Evolutionary conservation across 2,797 vertebrate species (phyloP), one percentile per base, ranked within the genome.

Genomic region (Mormyrus hasselquistii): DNA sequence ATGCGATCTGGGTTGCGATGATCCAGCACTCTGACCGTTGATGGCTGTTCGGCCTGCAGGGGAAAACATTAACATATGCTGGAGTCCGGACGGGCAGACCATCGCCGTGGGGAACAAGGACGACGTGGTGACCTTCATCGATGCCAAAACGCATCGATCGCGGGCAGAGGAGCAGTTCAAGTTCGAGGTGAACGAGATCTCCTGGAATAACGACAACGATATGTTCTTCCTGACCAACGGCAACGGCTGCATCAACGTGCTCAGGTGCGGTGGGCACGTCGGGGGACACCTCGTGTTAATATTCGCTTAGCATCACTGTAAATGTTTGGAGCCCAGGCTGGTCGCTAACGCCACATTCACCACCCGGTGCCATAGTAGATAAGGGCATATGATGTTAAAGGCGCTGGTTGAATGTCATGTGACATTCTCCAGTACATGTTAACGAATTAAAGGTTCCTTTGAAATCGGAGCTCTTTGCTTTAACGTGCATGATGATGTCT

Each of bases 141-240:
- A 99, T 73, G 97, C 97, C 90, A 99, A 98, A 93, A 98, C 97
- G 0, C 97, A 99, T 90, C 97, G 98, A 69, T 97, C 98, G 9
- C 97, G 94, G 89, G 98, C 97, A 0, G 99, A 99, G 92, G 99
- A 99, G 34, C 98, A 99, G 94, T 99, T 99, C 92, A 99, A 99
- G 94, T 99, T 99, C 84, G 98, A 99, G 93, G 98, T 99, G 93
- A 99, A 99, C 1, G 98, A 99, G 95, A 99, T 99, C 93, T 99
- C 98, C 8, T 99, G 98, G 99, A 99, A 98, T 94, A 99, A 99
- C 0, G 97, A 99, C 92, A 99, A 99, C 88, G 97, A 99, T 93
- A 98, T 99, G 97, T 99, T 99, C 94, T 99, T 98, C 94, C 96
- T 99, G 92, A 99, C 99, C 4, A 99, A 99, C 0, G 99, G 99